Evolutionary conservation across 2,888 invertebrate genomes (phyloP).

Genomic region (Tenthredo distinguenda): DNA sequence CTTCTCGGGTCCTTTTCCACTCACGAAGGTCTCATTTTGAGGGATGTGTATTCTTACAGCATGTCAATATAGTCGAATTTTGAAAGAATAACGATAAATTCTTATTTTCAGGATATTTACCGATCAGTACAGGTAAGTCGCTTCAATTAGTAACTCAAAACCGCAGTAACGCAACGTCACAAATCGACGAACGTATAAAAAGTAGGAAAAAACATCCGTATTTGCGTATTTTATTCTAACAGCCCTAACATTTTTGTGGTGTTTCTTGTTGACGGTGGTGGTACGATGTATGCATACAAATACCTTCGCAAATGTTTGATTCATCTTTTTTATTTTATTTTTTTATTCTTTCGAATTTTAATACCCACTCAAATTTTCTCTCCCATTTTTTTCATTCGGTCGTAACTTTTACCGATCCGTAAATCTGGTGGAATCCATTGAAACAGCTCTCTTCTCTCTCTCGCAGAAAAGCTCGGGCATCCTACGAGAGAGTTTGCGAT

Average conservation of each 20-base stretch:
- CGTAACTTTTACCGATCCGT: neutral
- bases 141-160: constrained; percentile 64
- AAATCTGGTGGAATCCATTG: neutral
- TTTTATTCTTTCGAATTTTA: neutral
- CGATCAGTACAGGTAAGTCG: constrained; percentile 76
- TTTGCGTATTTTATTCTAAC: neutral
- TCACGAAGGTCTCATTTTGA: constrained; percentile 51
- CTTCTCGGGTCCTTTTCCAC: neutral
- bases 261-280: neutral
- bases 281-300: neutral
- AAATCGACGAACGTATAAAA: constrained; percentile 40
- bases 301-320: neutral
- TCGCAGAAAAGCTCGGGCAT: neutral
- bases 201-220: neutral
- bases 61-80: constrained; percentile 67
- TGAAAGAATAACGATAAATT: constrained; percentile 69
- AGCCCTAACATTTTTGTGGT: neutral
- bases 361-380: neutral
- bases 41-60: constrained; percentile 63
- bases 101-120: constrained; percentile 76
- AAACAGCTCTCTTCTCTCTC: neutral
- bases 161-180: constrained; percentile 61
- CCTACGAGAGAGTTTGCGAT: neutral
- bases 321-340: neutral
- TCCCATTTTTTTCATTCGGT: neutral